Evolutionary conservation across 2,888 invertebrate species (phyloP).

Genomic region (Agrotis clavis): DNA sequence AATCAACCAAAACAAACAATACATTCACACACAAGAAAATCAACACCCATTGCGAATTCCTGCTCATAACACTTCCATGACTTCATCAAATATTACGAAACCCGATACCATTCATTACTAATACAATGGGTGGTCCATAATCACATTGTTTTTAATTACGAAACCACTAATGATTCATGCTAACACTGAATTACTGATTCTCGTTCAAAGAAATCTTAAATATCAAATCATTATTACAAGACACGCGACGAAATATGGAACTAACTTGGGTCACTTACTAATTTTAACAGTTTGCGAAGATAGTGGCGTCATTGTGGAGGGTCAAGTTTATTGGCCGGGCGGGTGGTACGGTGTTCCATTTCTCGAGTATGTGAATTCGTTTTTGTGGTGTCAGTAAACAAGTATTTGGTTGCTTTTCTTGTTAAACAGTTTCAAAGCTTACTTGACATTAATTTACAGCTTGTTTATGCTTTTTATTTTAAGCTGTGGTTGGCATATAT

Average conservation of each 20-base stretch:
- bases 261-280: background rate
- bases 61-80: conserved; percentile 17
- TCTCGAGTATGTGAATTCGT: conserved; percentile 33
- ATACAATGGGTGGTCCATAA: conserved; percentile 67
- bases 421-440: background rate
- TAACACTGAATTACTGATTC: conserved; percentile 48
- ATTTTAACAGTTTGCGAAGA: conserved; percentile 13
- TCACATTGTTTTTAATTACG: conserved; percentile 62
- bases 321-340: background rate
- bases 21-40: conserved; percentile 36
- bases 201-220: conserved; percentile 39
- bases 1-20: conserved; percentile 29
- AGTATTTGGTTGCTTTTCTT: conserved; percentile 29
- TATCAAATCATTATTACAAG: background rate
- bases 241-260: conserved; percentile 10
- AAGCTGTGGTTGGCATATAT: background rate
- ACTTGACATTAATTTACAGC: background rate
- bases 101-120: conserved; percentile 41
- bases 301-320: conserved; percentile 15
- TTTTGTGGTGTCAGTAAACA: conserved; percentile 25
- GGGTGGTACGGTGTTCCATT: conserved; percentile 24
- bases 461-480: too few species aligned
- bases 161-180: conserved; percentile 62
- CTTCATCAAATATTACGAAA: conserved; percentile 36
- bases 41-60: conserved; percentile 44